Base-by-base conservation (phyloP, 2,797 vertebrate species). In the Emys orbicularis region DNA sequence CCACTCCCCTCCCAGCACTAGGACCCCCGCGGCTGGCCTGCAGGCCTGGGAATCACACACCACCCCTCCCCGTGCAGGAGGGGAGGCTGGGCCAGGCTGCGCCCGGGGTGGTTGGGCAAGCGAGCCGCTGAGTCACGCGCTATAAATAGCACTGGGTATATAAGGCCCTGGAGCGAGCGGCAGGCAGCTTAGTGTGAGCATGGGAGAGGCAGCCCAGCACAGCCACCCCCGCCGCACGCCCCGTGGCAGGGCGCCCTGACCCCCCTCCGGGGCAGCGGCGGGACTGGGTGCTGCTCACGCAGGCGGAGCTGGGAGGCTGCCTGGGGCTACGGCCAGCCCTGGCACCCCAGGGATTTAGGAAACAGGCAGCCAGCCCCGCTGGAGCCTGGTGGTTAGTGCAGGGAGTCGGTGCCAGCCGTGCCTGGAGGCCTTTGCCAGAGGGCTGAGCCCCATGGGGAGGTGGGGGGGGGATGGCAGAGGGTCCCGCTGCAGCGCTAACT, bases 141-240 rank as follows among this genome's bases (percentile, higher is more conserved):
- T 95, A 96, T 97, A 97, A 98, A 98, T 98, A 97, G 95, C 94
- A 90, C 83, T 25, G 88, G 93, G 95, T 97, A 97, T 97, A 97
- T 96, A 97, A 86, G 76, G 88, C 76, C 3, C n/a, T 2, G 74
- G 44, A 59, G 85, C 19, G 16, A n/a, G 56, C 49, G 4, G 77
- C 76, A 11, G 37, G 90, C 29, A 44, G 41, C 3, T 49, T 12
- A 49, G 50, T n/a, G 34, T 2, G 25, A 27, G 53, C 41, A 19
- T 3, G 56, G 44, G 15, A 12, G 49, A 6, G 79, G 18, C 10
- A 11, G 50, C 37, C 18, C 72, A 25, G 12, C 5, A 4, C 8
- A 12, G 29, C 76, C 15, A 18, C 44, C 27, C 25, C 74, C 27
- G 19, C 85, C 2, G 21, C 27, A 8, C 54, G 23, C 6, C 59